Percentiles rank a stretch among this genome's conserved stretches.
Evolutionary conservation across 2,888 invertebrate species (phyloP).

Genomic region (Melanchra persicariae): DNA sequence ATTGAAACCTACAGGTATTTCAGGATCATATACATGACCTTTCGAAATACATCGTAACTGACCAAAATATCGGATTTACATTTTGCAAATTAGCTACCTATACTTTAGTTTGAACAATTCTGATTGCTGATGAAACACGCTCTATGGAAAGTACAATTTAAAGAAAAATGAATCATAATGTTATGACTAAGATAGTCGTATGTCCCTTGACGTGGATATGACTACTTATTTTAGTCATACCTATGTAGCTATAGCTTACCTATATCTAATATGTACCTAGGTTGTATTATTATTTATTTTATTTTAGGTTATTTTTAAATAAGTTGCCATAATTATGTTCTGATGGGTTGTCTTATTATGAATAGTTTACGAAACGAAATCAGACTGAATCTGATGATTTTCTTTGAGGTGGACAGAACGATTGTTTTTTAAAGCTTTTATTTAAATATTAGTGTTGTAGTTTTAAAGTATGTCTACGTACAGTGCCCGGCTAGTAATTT

Average conservation of each 20-base stretch:
- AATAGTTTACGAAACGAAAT: constrained; percentile 8
- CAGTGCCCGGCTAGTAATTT: constrained; percentile 13
- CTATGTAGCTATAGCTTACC: not conserved
- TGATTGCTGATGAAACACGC: not conserved
- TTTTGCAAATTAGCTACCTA: constrained; percentile 4
- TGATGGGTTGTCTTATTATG: not conserved
- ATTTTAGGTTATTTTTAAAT: constrained; percentile 23
- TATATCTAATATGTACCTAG: not conserved
- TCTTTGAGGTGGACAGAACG: constrained; percentile 1
- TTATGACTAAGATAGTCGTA: constrained; percentile 20
- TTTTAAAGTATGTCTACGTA: constrained; percentile 25
- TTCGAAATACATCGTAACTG: constrained; percentile 11
- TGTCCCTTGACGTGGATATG: constrained; percentile 4
- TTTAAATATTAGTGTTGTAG: constrained; percentile 33
- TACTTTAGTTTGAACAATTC: not conserved
- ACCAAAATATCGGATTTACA: constrained; percentile 33
- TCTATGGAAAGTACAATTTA: not conserved
- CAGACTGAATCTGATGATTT: constrained; percentile 45
- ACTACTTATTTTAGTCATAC: constrained; percentile 19
- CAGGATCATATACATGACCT: constrained; percentile 8
- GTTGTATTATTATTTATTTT: constrained; percentile 23
- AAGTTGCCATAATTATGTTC: constrained; percentile 34
- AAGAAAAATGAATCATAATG: not conserved
- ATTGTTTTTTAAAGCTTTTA: constrained; percentile 22
- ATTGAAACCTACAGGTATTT: not conserved